Evolutionary conservation across 37 sponge, comb jelly and placozoan genomes (phyloP).

Genomic region (Hexactinellida sp.): DNA sequence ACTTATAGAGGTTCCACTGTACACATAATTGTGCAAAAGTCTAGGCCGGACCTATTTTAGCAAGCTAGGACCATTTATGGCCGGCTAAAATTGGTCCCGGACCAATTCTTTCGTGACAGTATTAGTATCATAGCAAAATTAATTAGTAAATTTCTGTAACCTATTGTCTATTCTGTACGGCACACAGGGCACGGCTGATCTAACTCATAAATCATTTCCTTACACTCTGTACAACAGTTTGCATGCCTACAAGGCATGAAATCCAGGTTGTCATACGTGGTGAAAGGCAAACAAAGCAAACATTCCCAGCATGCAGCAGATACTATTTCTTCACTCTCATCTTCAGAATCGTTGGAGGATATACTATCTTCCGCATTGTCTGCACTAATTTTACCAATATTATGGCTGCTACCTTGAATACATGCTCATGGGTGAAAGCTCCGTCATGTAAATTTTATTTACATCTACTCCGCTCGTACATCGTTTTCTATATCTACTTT

Average conservation of each 20-base stretch:
- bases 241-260: slow-evolving; percentile 8
- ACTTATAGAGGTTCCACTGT: no score
- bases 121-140: no score
- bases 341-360: slow-evolving; percentile 11
- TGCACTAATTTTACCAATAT: background rate
- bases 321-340: slow-evolving; percentile 4
- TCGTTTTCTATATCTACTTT: background rate
- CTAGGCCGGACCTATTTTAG: no score
- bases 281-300: background rate
- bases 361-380: background rate
- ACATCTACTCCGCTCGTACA: background rate
- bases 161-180: background rate
- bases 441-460: background rate
- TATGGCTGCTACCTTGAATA: background rate
- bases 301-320: background rate
- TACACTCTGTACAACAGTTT: slow-evolving; percentile 17
- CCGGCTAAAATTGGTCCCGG: no score
- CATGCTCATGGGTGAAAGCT: background rate
- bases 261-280: background rate
- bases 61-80: no score
- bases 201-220: background rate
- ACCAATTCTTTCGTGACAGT: no score
- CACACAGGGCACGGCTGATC: slow-evolving; percentile 10
- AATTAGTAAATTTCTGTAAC: background rate
- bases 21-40: no score